Evolutionary conservation across 2,888 invertebrate genomes (phyloP), one percentile per base, ranked within the genome.

Genomic region (Corbicula japonica): DNA sequence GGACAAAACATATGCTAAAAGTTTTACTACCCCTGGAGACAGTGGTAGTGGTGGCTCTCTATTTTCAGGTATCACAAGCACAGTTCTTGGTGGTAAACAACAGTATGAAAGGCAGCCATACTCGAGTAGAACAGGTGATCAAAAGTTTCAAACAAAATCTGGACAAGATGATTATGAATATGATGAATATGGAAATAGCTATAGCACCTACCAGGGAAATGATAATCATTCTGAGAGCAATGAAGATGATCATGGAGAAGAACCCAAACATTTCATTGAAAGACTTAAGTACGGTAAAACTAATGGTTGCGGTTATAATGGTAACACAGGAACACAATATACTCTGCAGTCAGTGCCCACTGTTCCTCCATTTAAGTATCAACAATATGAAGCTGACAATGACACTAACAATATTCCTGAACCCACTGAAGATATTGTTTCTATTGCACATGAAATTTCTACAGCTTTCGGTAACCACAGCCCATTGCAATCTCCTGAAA

Each of bases 391-490:
- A 30, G 32, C 5, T 30, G 28, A 6, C 30, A 15, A 5, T 32
- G 50, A 63, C 18, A 8, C 28, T n/a, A 52, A 1, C 52, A 52
- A 32, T 8, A 32, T 35, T 56, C 34, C 54, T 38, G 72, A 79
- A 38, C 65, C 83, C 60, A 50, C 46, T 2, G 72, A 78, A 35
- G 76, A 78, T 35, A 76, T 80, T 52, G 18, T 80, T 26, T 60
- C 80, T 56, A 76, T 83, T 28, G 83, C 83, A 38, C 71, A 83
- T 48, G 77, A 80, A 62, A 83, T 83, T 28, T 60, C 52, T 60
- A 60, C 80, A n/a, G 72, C 78, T 48, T 83, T 80, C 60, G 83
- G 83, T 46, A 56, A 60, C 23, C 10, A 73, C 21, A 83, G 79
- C 65, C 79, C 79, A 21, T 66, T 26, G 26, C 28, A 30, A 28